Evolutionary conservation across 1,140 invertebrate genomes (phyloP).

Genomic region (Homalodisca vitripennis): DNA sequence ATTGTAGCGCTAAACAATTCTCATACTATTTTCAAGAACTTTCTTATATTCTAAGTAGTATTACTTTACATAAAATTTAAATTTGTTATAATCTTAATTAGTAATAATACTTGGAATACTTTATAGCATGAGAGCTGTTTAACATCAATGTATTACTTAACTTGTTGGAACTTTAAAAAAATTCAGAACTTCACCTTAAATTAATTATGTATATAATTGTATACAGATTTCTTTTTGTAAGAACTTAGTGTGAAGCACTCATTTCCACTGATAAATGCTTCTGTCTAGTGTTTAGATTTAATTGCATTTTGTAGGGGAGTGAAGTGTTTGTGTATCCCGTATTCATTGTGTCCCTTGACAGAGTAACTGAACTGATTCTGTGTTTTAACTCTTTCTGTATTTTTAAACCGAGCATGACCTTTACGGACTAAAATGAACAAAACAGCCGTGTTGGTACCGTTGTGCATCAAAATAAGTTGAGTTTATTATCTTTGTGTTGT

Average conservation of each 20-base stretch:
- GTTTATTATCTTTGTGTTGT: slow-evolving; percentile 26
- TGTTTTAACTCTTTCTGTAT: slow-evolving; percentile 1
- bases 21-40: not conserved
- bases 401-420: slow-evolving; percentile 11
- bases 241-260: slow-evolving; percentile 15
- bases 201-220: slow-evolving; percentile 25
- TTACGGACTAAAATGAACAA: not conserved
- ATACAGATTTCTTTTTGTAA: slow-evolving; percentile 22
- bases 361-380: not conserved
- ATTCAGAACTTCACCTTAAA: not conserved
- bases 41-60: not conserved
- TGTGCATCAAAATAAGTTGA: slow-evolving; percentile 25
- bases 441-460: not conserved
- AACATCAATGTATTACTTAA: not conserved
- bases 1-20: not conserved
- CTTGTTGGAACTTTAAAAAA: not conserved
- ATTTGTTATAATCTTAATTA: not conserved
- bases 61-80: not conserved
- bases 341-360: not conserved
- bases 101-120: not conserved
- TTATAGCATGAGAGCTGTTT: not conserved
- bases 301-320: slow-evolving; percentile 18
- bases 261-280: slow-evolving; percentile 4
- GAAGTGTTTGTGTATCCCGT: slow-evolving; percentile 7
- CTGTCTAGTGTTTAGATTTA: slow-evolving; percentile 13